Percentiles rank a stretch among this genome's conserved stretches.
Evolutionary conservation across 2,888 invertebrate species (phyloP).

Genomic region (Lithophane ornitopus): DNA sequence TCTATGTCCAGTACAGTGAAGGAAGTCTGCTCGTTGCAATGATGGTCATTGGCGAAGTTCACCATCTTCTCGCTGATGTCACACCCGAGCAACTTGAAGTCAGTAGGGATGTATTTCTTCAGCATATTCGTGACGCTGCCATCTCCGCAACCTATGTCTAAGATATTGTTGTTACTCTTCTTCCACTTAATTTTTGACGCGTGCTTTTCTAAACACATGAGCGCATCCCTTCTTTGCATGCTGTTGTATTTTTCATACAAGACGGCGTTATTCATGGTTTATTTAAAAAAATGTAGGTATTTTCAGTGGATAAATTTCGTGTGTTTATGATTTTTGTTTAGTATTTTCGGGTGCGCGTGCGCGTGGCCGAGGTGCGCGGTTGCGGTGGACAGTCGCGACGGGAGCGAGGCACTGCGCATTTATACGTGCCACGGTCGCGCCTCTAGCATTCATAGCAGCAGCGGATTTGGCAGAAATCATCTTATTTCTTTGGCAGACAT

Average conservation of each 20-base stretch:
- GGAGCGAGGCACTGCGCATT: conserved; percentile 81
- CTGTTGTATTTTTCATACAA: conserved; percentile 93
- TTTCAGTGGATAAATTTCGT: conserved; percentile 23
- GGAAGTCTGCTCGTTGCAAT: conserved; percentile 82
- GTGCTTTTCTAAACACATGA: conserved; percentile 91
- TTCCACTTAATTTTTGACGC: conserved; percentile 90
- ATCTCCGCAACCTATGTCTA: conserved; percentile 94
- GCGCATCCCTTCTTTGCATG: conserved; percentile 91
- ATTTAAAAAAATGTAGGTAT: conserved; percentile 29
- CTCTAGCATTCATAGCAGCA: conserved; percentile 70
- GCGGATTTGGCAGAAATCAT: conserved; percentile 63
- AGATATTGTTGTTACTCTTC: conserved; percentile 78
- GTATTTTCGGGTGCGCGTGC: conserved; percentile 76
- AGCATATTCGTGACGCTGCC: conserved; percentile 92
- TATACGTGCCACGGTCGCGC: conserved; percentile 77
- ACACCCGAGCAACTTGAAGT: conserved; percentile 90
- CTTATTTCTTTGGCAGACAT: conserved; percentile 53
- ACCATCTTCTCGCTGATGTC: conserved; percentile 94
- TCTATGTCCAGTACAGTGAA: conserved; percentile 91
- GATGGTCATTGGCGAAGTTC: conserved; percentile 90
- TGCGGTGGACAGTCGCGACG: conserved; percentile 80
- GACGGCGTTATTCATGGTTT: conserved; percentile 91
- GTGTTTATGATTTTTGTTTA: conserved; percentile 53
- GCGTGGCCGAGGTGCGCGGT: conserved; percentile 79
- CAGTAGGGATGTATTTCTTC: conserved; percentile 90